phyloP scores from a whole-genome alignment of 2,797 vertebrate genomes.

The Enteromius viviparus region DNA sequence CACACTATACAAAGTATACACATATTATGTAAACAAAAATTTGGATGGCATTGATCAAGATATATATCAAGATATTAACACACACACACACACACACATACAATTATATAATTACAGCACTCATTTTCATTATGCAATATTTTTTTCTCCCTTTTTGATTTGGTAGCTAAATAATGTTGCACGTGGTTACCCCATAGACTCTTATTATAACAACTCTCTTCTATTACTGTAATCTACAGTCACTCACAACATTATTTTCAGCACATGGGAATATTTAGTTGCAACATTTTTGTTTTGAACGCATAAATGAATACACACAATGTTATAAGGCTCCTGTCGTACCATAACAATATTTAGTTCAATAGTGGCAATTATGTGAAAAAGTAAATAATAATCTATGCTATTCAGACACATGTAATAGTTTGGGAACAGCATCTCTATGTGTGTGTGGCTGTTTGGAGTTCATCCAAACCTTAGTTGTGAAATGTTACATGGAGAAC shows the following conservation, averaged over 20 bases:
- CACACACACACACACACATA: too few relatives aligned
- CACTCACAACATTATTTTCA: background rate
- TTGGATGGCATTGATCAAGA: too few relatives aligned
- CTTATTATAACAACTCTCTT: background rate
- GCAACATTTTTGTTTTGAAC: conserved; percentile 12
- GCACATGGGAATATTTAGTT: background rate
- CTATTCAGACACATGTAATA: conserved; percentile 5
- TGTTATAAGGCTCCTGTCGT: background rate
- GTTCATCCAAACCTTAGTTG: conserved; percentile 22
- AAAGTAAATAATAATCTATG: conserved; percentile 1
- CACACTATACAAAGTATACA: too few relatives aligned
- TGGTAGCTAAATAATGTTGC: background rate
- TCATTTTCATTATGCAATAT: background rate
- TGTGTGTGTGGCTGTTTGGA: conserved; percentile 1
- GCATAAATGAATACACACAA: background rate
- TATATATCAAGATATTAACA: too few relatives aligned
- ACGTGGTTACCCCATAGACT: background rate
- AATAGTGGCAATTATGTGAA: conserved; percentile 15
- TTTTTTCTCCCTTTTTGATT: background rate
- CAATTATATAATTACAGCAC: too few relatives aligned
- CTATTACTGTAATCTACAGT: background rate
- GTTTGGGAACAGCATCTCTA: background rate
- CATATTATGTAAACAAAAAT: too few relatives aligned
- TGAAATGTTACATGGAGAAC: conserved; percentile 17
- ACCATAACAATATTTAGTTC: background rate